Evolutionary conservation across 2,888 invertebrate species (phyloP), one percentile per base, ranked within the genome.

Genomic region (Volucella inflata): DNA sequence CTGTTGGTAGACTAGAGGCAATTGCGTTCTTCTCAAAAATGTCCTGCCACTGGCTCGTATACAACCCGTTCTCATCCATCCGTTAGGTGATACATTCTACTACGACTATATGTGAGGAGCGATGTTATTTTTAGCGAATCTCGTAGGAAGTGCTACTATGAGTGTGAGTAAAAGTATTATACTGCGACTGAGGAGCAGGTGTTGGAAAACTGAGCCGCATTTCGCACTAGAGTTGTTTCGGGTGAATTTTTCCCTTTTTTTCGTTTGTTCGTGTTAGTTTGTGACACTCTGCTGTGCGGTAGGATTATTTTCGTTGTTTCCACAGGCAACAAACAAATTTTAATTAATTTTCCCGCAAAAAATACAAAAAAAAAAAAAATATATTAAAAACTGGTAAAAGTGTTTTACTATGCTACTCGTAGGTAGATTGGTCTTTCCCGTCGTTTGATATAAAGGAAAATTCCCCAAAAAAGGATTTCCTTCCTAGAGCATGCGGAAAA

Each of bases 291-390:
- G 40, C 36, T 60, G 50, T 79, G 79, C 64, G 57, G 65, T 65
- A 68, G 85, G 81, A 85, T 85, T 85, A 85, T 81, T 81, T 84
- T 76, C 72, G 67, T 67, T 79, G 57, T 72, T 42, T 46, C 51
- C 40, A 53, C 44, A 59, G 68, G 60, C 76, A 85, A 81, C 76
- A 85, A 84, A 85, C 85, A 85, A 85, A 81, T 81, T 85, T 85
- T 85, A 85, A 85, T 85, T 85, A 85, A 81, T 85, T 85, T 81
- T 85, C 71, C 76, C 48, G 71, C 74, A 50, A 80, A 76, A 75
- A 65, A 65, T n/a, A 12, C 1, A 46, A 46, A 17, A 44, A 2
- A 2, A 12, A 44, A 12, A 44, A 44, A n/a, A 44, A 44, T 8
- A 4, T 44, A n/a, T 42, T 55, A 30, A 81, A 81, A 83, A 70